phyloP scores from a whole-genome alignment of 2,797 vertebrate genomes.

The Todus mexicanus region DNA sequence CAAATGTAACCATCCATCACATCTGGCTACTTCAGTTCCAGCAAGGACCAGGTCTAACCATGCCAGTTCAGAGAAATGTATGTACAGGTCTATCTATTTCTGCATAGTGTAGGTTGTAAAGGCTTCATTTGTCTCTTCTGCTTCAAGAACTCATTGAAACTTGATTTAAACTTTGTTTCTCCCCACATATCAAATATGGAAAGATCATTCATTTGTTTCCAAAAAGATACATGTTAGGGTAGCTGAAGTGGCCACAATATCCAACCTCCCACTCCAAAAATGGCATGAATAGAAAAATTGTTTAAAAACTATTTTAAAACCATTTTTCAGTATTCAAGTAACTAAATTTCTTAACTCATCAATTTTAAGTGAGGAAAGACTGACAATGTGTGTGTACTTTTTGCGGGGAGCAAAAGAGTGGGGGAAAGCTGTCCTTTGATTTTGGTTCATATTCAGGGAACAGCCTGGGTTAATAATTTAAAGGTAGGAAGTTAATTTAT shows the following conservation, averaged over 20 bases:
- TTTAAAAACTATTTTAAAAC: neutral
- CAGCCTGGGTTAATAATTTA: slow-evolving; percentile 60
- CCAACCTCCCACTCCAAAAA: neutral
- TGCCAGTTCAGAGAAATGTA: neutral
- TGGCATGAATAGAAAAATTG: neutral
- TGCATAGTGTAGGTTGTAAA: no score
- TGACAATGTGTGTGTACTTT: neutral
- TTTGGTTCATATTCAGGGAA: slow-evolving; percentile 40
- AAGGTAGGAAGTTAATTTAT: slow-evolving; percentile 68
- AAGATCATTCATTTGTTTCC: neutral
- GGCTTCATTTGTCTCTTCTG: neutral
- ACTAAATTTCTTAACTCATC: neutral
- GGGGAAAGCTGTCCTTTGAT: slow-evolving; percentile 32
- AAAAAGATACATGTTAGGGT: neutral
- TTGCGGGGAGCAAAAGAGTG: neutral
- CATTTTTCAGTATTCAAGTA: neutral
- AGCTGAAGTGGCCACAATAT: neutral
- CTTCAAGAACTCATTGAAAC: neutral
- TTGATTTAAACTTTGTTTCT: neutral
- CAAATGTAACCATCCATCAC: neutral
- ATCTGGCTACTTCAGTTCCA: neutral
- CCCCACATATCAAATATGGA: neutral
- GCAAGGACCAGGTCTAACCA: neutral
- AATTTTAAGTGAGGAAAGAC: neutral
- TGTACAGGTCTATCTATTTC: neutral